Percentiles rank a stretch among this genome's conserved stretches.
These are phyloP conservation scores for Tachina grossa DNA, from an alignment of 2,888 invertebrate genomes.

Conservation along the genomic window DNA sequence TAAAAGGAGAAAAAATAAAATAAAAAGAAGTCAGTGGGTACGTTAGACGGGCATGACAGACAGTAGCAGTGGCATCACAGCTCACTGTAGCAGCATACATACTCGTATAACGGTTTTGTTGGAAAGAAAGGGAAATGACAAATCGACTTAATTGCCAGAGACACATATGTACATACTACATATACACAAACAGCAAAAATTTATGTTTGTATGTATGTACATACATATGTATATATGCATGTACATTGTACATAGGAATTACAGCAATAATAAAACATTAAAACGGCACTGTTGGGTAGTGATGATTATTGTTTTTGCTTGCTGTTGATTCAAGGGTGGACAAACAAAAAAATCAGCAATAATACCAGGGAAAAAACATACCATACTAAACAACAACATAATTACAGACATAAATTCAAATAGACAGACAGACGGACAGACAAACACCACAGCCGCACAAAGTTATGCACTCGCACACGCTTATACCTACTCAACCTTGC, in stretches of 20 bases:
- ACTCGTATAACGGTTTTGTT: conserved; percentile 8
- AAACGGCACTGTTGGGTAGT: conserved; percentile 21
- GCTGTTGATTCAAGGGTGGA: conserved; percentile 49
- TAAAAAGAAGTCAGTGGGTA: conserved; percentile 15
- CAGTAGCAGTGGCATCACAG: conserved; percentile 33
- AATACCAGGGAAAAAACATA: conserved; percentile 11
- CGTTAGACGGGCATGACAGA: conserved; percentile 23
- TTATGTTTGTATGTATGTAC: neutral
- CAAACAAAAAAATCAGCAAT: conserved; percentile 50
- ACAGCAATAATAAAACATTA: conserved; percentile 17
- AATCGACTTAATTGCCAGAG: conserved; percentile 68
- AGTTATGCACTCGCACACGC: conserved; percentile 11
- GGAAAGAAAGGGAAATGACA: conserved; percentile 59
- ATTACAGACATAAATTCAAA: conserved; percentile 37
- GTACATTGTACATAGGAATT: neutral
- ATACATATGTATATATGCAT: neutral
- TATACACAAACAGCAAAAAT: conserved; percentile 4
- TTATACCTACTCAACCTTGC: neutral
- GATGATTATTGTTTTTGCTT: conserved; percentile 29
- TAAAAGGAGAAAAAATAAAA: conserved; percentile 6
- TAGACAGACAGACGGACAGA: neutral
- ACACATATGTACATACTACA: conserved; percentile 33
- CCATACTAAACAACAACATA: conserved; percentile 20
- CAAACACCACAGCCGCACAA: neutral
- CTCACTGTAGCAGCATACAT: conserved; percentile 12